phyloP scores from a whole-genome alignment of 2,888 invertebrate genomes.

The Lasioglossum marginatum region DNA sequence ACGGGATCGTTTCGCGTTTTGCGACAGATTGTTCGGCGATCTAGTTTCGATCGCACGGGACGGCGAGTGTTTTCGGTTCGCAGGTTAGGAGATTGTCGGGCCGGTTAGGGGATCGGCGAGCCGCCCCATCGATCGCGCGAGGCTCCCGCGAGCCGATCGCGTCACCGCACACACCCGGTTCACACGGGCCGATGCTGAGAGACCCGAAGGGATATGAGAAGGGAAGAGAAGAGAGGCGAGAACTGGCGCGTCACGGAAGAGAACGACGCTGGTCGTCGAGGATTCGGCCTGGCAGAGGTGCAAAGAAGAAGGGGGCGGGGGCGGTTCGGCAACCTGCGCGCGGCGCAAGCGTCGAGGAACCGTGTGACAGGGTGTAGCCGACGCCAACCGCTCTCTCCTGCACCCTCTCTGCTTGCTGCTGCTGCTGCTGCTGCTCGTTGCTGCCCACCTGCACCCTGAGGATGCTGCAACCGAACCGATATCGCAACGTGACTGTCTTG shows the following conservation, averaged over 20 bases:
- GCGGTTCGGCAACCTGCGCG: slow-evolving; percentile 56
- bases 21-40: background rate
- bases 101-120: background rate
- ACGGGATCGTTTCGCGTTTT: background rate
- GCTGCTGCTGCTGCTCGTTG: background rate
- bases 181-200: background rate
- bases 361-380: slow-evolving; percentile 69
- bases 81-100: background rate
- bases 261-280: slow-evolving; percentile 2
- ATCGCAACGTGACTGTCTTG: background rate
- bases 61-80: background rate
- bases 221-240: slow-evolving; percentile 10
- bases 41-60: background rate
- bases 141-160: slow-evolving; percentile 8
- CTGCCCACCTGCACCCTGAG: slow-evolving; percentile 10
- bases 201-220: background rate
- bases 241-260: slow-evolving; percentile 6
- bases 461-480: background rate
- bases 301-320: slow-evolving; percentile 39
- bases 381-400: slow-evolving; percentile 54
- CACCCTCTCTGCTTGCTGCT: slow-evolving; percentile 3
- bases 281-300: slow-evolving; percentile 39
- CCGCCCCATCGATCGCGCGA: background rate
- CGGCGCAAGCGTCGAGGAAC: slow-evolving; percentile 68
- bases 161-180: slow-evolving; percentile 14